Base-by-base conservation (phyloP, 2,113 vertebrate species). In the Ciconia maguari region DNA sequence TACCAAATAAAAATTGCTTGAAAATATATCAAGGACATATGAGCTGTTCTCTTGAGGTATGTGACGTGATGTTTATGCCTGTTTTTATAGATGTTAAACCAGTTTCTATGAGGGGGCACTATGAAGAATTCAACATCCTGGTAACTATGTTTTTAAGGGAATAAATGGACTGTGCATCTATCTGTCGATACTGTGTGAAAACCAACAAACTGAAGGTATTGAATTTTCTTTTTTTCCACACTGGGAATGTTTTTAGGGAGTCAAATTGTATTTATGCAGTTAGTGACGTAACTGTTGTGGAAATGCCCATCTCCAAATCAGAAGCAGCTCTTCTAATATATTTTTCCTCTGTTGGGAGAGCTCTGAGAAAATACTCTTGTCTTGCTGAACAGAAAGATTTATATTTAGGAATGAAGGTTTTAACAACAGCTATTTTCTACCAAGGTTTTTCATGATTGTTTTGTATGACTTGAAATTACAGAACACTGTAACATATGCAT, bases 1-100 rank as follows among this genome's bases (percentile, higher is more conserved):
- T 96, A 87, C 85, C 84, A 94, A 97, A 97, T 96, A 97, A 96
- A 91, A 96, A 96, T 91, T 81, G 68, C 82, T 96, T 83, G 85
- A 88, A 78, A 96, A 94, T 95, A 76, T 81, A 97, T 97, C 95
- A 97, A 96, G 95, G 96, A 75, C 94, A 70, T 38, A 26, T 2
- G 41, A 93, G 77, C 83, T 21, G 25, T 78, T 97, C 77, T 95
- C 86, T 64, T 68, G 54, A 48, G 49, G 64, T 54, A 20, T 65
- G 76, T 42, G 94, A 92, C 4, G 68, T 82, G 90, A 94, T 86
- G 92, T 88, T 94, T 90, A 90, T 74, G 74, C 83, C 89, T 95
- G 55, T 10, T 94, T 94, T 96, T 96, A 80, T 64, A 26, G 91
- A 96, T 79, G 78, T 83, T 94, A 90, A 97, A 93, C 51, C 41